These are phyloP conservation scores for Triops cancriformis DNA, from an alignment of 1,140 invertebrate genomes.

Conservation along the genomic window DNA sequence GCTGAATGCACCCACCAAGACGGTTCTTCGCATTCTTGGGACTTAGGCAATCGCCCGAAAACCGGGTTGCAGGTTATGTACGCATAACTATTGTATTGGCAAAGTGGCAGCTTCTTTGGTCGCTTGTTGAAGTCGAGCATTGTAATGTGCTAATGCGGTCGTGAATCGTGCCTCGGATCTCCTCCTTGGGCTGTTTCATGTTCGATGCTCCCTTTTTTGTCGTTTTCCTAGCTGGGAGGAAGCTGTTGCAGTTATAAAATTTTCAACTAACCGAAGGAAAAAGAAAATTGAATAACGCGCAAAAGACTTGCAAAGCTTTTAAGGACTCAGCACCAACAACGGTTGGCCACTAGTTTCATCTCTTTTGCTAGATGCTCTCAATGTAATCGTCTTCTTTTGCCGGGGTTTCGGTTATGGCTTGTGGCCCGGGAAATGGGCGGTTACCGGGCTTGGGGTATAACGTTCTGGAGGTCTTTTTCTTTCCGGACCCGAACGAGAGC, in stretches of 20 bases:
- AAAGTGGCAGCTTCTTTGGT: background rate
- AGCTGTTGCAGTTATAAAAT: background rate
- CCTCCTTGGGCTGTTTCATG: background rate
- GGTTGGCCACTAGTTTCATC: background rate
- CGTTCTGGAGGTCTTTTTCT: background rate
- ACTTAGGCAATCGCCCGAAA: background rate
- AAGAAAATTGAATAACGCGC: background rate
- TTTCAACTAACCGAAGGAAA: background rate
- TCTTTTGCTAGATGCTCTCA: background rate
- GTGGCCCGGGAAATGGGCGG: conserved; percentile 6
- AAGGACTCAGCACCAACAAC: background rate
- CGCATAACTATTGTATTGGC: conserved; percentile 1
- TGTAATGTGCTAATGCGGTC: background rate
- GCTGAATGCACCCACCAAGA: background rate
- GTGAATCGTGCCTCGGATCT: background rate
- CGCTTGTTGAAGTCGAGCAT: conserved; percentile 4
- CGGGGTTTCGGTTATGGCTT: background rate
- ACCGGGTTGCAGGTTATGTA: background rate
- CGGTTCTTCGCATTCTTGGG: background rate
- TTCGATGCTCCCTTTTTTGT: background rate
- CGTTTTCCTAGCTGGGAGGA: background rate
- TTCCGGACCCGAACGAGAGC: background rate
- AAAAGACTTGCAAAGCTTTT: background rate
- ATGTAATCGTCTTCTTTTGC: background rate
- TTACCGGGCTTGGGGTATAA: conserved; percentile 1